Evolutionary conservation across 2,888 invertebrate genomes (phyloP), one percentile per base, ranked within the genome.

Genomic region (Cybosia mesomella): DNA sequence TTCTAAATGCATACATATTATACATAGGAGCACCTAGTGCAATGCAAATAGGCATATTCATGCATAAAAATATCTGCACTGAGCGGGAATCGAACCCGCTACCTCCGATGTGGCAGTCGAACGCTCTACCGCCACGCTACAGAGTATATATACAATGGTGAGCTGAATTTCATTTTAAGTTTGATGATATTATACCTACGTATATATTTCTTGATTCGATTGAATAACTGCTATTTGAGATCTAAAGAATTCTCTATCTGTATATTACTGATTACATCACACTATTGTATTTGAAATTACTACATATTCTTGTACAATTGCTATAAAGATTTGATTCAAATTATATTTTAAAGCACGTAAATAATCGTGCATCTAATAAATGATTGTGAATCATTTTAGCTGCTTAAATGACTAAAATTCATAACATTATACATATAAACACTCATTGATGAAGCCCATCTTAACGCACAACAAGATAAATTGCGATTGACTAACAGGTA

Each of bases 391-490:
- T 15, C 43, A 49, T 8, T 49, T 22, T 32, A 15, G 72, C 70
- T 15, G 28, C 59, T 61, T 64, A 65, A 57, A 60, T 68, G 64
- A 24, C 61, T 59, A 58, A 70, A 67, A 68, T 72, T 74, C 32
- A 68, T 58, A 49, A 66, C 68, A 69, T 39, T 49, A 70, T 58
- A 75, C 70, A 76, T 43, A 43, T 68, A 70, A 75, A 22, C 54
- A 24, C 54, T 21, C 70, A 66, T 63, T 62, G 28, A 65, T 62
- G 22, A 68, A 72, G 71, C 67, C 58, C 53, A 68, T 39, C 49
- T 58, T 70, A 66, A 67, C 72, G 59, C 67, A 72, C 28, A 68
- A 55, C 68, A 62, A 66, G 62, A 71, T 71, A 66, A n/a, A n/a
- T 66, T 58, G 28, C 58, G 55, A 58, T 68, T 67, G 64, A 64